Evolutionary conservation across 2,797 vertebrate genomes (phyloP).

Genomic region (Erethizon dorsatum): DNA sequence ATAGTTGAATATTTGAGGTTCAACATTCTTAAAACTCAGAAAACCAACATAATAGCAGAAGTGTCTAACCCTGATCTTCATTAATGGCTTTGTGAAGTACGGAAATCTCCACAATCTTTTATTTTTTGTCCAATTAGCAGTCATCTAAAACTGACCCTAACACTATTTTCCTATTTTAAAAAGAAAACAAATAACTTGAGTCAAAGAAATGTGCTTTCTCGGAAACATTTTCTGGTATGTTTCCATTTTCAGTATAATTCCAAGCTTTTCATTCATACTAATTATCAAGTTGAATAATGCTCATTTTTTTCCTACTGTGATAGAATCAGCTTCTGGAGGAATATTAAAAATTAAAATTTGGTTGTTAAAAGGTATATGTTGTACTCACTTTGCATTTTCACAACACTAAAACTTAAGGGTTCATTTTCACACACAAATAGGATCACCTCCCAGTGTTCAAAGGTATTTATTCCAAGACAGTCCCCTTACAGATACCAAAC

Average conservation of each 20-base stretch:
- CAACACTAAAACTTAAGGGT: neutral
- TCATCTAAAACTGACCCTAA: neutral
- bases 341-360: neutral
- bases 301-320: neutral
- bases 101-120: neutral
- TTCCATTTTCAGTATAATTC: constrained; percentile 16
- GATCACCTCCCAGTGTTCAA: neutral
- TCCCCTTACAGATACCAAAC: neutral
- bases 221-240: neutral
- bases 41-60: neutral
- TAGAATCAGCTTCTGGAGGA: neutral
- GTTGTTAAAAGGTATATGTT: neutral
- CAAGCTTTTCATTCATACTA: neutral
- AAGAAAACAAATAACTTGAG: constrained; percentile 9
- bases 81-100: neutral
- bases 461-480: neutral
- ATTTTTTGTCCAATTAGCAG: neutral
- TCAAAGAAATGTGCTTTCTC: neutral
- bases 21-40: neutral
- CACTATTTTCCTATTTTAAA: neutral
- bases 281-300: neutral
- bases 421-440: neutral
- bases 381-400: neutral
- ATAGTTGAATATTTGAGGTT: neutral
- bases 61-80: neutral